phyloP scores from a whole-genome alignment of 1,140 invertebrate genomes.

The Cecropterus lyciades region DNA sequence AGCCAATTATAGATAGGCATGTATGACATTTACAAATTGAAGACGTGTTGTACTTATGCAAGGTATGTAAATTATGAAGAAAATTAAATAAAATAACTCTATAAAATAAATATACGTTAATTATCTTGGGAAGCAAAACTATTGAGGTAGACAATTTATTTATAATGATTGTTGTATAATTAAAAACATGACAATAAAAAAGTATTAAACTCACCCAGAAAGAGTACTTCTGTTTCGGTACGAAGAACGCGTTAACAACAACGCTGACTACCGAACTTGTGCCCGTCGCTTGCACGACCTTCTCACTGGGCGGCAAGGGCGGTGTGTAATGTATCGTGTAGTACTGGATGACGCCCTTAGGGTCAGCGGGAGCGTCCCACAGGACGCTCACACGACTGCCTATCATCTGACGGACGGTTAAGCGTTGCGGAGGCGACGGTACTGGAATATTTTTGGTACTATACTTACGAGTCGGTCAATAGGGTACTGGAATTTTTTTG shows the following conservation, averaged over 20 bases:
- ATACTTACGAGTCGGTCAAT: too few relatives aligned
- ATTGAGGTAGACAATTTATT: too few relatives aligned
- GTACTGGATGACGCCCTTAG: slow-evolving; percentile 86
- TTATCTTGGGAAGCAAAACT: too few relatives aligned
- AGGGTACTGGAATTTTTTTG: too few relatives aligned
- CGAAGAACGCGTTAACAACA: slow-evolving; percentile 85
- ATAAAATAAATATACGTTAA: too few relatives aligned
- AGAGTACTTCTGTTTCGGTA: slow-evolving; percentile 87
- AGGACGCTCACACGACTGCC: slow-evolving; percentile 86
- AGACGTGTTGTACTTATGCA: too few relatives aligned
- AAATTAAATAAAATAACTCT: too few relatives aligned
- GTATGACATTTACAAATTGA: too few relatives aligned
- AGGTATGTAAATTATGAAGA: too few relatives aligned
- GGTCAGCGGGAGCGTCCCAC: slow-evolving; percentile 87
- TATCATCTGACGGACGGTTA: slow-evolving; percentile 87
- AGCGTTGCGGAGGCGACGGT: slow-evolving; percentile 87
- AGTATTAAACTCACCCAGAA: slow-evolving; percentile 88
- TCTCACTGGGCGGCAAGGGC: slow-evolving; percentile 69
- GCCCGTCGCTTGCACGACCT: slow-evolving; percentile 46
- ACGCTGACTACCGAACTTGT: slow-evolving; percentile 82
- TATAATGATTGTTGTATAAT: too few relatives aligned
- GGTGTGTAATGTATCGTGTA: slow-evolving; percentile 88
- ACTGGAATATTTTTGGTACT: slow-evolving; percentile 73
- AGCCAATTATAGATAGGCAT: too few relatives aligned
- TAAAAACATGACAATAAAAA: slow-evolving; percentile 3